These are phyloP conservation scores for Diarsia mendica DNA, from an alignment of 2,888 invertebrate genomes.

Conservation along the genomic window DNA sequence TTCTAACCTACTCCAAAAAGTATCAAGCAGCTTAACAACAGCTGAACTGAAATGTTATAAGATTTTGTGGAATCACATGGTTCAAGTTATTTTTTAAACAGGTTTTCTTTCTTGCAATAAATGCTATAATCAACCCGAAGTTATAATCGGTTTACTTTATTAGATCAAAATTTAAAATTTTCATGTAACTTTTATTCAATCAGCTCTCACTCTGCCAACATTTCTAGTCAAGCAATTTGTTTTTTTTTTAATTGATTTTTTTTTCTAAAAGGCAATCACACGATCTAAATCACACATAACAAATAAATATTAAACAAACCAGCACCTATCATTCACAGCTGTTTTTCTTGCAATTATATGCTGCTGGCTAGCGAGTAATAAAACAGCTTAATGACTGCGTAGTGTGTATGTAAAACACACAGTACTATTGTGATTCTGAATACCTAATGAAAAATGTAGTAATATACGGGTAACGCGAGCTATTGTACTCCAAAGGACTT, in stretches of 20 bases:
- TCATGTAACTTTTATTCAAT: neutral
- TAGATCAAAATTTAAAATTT: neutral
- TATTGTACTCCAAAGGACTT: conserved; percentile 66
- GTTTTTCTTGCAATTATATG: conserved; percentile 17
- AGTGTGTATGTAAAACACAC: conserved; percentile 30
- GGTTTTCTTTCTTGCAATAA: neutral
- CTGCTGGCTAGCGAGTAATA: conserved; percentile 26
- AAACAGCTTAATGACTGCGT: conserved; percentile 50
- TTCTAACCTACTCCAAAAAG: neutral
- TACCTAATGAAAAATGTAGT: conserved; percentile 70
- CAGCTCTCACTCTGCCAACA: neutral
- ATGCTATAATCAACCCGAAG: neutral
- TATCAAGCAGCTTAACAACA: conserved; percentile 14
- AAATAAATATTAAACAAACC: conserved; percentile 1
- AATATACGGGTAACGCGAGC: conserved; percentile 64
- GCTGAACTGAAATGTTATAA: neutral
- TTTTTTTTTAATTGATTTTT: neutral
- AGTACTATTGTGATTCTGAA: conserved; percentile 53
- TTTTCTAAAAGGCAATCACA: neutral
- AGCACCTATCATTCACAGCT: conserved; percentile 8
- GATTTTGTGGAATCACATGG: conserved; percentile 9
- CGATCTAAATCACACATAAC: neutral
- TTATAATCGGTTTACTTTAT: neutral
- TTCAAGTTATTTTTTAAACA: neutral
- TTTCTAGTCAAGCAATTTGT: neutral